phyloP scores from a whole-genome alignment of 2,888 invertebrate species.

The Polydrusus tereticollis region DNA sequence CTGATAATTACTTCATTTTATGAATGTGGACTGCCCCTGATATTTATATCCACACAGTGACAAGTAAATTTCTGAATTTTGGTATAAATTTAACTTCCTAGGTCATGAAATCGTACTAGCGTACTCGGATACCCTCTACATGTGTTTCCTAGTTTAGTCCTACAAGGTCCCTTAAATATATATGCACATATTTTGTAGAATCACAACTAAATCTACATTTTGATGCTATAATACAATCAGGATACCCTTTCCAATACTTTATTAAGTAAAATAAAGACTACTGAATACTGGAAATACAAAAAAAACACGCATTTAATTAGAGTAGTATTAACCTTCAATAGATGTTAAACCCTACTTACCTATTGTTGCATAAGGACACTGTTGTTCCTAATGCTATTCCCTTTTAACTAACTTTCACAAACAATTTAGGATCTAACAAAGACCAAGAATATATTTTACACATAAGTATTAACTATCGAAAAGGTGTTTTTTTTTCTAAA shows the following conservation, averaged over 20 bases:
- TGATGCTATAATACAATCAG: too few relatives aligned
- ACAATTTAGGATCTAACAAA: background rate
- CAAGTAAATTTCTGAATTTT: too few relatives aligned
- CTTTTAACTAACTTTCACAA: slow-evolving; percentile 1
- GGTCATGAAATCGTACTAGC: too few relatives aligned
- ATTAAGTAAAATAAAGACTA: background rate
- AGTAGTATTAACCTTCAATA: slow-evolving; percentile 54
- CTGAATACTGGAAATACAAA: background rate
- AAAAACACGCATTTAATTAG: slow-evolving; percentile 18
- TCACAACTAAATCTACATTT: background rate
- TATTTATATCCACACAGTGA: too few relatives aligned
- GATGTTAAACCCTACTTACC: slow-evolving; percentile 52
- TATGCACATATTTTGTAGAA: too few relatives aligned
- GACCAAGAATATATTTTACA: background rate
- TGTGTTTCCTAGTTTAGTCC: too few relatives aligned
- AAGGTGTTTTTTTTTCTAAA: background rate
- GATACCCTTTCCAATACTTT: too few relatives aligned
- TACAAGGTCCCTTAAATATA: too few relatives aligned
- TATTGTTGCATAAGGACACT: slow-evolving; percentile 55
- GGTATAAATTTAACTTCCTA: too few relatives aligned
- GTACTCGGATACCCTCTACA: too few relatives aligned
- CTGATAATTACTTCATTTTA: too few relatives aligned
- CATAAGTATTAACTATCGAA: background rate
- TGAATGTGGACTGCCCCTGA: too few relatives aligned
- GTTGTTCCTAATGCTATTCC: background rate